Conservation (phyloP, 2,113 vertebrate genomes). For the Oncorhynchus clarkii region DNA sequence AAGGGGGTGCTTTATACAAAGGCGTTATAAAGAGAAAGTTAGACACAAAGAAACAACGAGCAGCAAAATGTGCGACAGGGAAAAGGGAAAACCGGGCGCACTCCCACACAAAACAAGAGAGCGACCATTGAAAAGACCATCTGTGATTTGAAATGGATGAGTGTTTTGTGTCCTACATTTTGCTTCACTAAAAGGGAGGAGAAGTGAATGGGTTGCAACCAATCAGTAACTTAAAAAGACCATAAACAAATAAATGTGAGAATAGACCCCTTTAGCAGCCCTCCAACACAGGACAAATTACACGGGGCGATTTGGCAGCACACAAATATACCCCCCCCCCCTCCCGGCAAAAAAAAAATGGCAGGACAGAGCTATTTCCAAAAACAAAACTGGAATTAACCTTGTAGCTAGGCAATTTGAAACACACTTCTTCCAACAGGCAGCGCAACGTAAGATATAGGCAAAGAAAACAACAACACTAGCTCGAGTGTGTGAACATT, state of each 20-base stretch:
- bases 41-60: constrained; percentile 71
- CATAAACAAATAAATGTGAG: constrained; percentile 70
- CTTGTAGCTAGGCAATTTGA: constrained; percentile 36
- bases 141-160: constrained; percentile 80
- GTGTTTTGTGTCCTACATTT: constrained; percentile 60
- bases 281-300: constrained; percentile 70
- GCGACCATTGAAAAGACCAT: constrained; percentile 78
- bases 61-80: constrained; percentile 70
- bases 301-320: constrained; percentile 68
- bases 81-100: constrained; percentile 61
- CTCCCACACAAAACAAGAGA: constrained; percentile 68
- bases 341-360: no score
- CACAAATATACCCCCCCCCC: constrained; percentile 46
- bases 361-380: constrained; percentile 48
- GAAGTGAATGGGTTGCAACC: constrained; percentile 53
- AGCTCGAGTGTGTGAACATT: constrained; percentile 35
- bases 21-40: constrained; percentile 61
- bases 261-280: constrained; percentile 29
- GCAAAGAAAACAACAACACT: constrained; percentile 28
- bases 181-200: constrained; percentile 61
- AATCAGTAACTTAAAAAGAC: constrained; percentile 62
- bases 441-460: constrained; percentile 51
- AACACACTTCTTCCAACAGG: constrained; percentile 37
- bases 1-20: constrained; percentile 73
- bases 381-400: constrained; percentile 68